Base-by-base conservation (phyloP, 2,888 invertebrate species). In the Fragum sueziense region DNA sequence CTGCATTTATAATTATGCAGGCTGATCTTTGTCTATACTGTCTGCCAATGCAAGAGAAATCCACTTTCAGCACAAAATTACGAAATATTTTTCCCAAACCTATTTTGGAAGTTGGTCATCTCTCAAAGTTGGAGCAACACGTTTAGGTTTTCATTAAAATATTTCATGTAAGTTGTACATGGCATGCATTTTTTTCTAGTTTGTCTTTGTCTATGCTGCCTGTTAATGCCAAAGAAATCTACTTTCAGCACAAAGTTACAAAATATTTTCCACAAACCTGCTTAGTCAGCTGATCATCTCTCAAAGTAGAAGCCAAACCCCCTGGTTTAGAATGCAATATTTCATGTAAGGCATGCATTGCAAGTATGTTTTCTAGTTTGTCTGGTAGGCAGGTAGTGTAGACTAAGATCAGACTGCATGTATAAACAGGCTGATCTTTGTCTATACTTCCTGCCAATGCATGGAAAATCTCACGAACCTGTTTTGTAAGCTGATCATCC, bases 131-230 rank as follows among this genome's bases (percentile, higher is more conserved):
- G 93, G 94, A 1, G 92, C 90, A 3, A 94, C 90, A 9, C 93
- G 93, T 11, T 88, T 88, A 6, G 93, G 92, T 52, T 93, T 90
- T 2, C 84, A 69, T 4, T 71, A 65, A 54, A 92, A 84, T 33
- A 93, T 83, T 76, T 95, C 94, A 3, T 95, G 93, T 67, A 96
- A 93, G 92, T 96, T 96, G 87, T 95, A 94, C 76, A 96, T 92
- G 0, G 96, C 94, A 91, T 96, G 96, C 31, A 96, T n/a, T 95
- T 88, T 95, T 94, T 90, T 94, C 95, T 1, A 96, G 93, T 68
- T 95, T 95, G 90, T 96, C 96, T 25, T 96, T 95, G 65, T 94
- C n/a, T n/a, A n/a, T n/a, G n/a, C n/a, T n/a, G n/a, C n/a, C n/a
- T n/a, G n/a, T n/a, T n/a, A n/a, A n/a, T n/a, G n/a, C n/a, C n/a